Evolutionary conservation across 1,140 invertebrate species (phyloP).

Genomic region (Calephelis nemesis): DNA sequence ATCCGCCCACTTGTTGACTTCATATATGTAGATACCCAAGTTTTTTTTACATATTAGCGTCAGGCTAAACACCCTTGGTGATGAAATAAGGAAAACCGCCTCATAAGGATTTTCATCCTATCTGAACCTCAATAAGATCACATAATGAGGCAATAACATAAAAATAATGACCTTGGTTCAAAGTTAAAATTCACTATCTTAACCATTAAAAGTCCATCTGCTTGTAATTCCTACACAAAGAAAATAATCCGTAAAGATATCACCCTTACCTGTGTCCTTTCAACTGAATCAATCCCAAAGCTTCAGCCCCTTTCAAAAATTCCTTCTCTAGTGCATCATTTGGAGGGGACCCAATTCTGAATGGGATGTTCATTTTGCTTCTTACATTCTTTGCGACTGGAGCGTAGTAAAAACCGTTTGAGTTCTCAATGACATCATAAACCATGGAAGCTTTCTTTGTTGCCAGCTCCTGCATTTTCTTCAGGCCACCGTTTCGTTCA

Average conservation of each 20-base stretch:
- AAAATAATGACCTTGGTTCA: too few relatives aligned
- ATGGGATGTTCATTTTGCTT: slow-evolving; percentile 95
- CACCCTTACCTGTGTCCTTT: slow-evolving; percentile 95
- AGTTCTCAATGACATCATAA: slow-evolving; percentile 92
- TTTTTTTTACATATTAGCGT: too few relatives aligned
- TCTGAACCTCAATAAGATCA: too few relatives aligned
- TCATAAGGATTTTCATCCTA: too few relatives aligned
- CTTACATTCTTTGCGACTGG: slow-evolving; percentile 83
- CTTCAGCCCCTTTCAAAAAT: slow-evolving; percentile 83
- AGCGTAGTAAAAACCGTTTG: slow-evolving; percentile 93
- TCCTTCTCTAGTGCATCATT: slow-evolving; percentile 15
- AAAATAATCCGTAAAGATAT: background rate
- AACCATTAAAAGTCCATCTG: background rate
- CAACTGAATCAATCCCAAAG: slow-evolving; percentile 90
- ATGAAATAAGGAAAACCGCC: too few relatives aligned
- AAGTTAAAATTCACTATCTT: too few relatives aligned
- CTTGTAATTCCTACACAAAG: background rate
- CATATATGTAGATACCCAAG: too few relatives aligned
- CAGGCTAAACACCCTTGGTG: too few relatives aligned
- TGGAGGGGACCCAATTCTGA: slow-evolving; percentile 84
- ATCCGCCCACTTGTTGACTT: too few relatives aligned
- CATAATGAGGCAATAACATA: too few relatives aligned
- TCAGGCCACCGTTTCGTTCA: slow-evolving; percentile 90
- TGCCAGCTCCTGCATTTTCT: slow-evolving; percentile 87
- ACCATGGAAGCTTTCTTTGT: slow-evolving; percentile 88